Percentiles rank a stretch among this genome's conserved stretches.
Evolutionary conservation across 2,888 invertebrate species (phyloP).

Genomic region (Nematopogon swammerdamellus): DNA sequence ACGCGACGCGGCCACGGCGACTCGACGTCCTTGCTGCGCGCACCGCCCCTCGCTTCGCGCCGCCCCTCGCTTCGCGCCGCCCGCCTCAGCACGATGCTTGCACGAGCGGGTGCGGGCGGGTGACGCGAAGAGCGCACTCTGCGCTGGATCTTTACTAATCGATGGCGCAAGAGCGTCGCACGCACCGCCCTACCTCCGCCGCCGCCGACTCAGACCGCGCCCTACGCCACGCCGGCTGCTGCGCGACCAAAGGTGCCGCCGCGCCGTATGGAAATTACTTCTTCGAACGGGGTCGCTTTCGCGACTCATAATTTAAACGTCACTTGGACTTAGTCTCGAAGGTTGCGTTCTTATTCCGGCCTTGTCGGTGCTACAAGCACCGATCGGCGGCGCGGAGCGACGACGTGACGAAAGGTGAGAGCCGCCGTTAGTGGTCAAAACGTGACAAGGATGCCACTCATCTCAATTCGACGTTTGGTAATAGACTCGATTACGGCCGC

Average conservation of each 20-base stretch:
- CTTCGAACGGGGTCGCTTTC: background rate
- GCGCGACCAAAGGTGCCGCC: background rate
- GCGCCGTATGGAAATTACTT: background rate
- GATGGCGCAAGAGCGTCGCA: background rate
- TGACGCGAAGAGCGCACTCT: too few relatives aligned
- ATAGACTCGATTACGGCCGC: background rate
- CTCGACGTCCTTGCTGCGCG: too few relatives aligned
- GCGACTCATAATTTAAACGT: background rate
- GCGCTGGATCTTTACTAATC: background rate
- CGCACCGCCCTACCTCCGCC: too few relatives aligned
- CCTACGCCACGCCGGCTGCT: background rate
- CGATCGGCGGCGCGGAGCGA: too few relatives aligned
- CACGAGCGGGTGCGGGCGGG: background rate
- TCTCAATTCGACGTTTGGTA: background rate
- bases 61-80: too few relatives aligned
- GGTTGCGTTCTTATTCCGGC: background rate
- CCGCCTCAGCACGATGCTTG: too few relatives aligned
- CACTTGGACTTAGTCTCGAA: background rate
- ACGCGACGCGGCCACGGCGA: too few relatives aligned
- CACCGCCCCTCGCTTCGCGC: too few relatives aligned
- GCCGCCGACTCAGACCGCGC: background rate
- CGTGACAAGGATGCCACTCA: background rate
- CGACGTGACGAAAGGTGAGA: background rate
- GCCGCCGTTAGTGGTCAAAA: background rate
- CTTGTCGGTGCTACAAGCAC: too few relatives aligned